A percentile compares a stretch with the other conserved stretches of the same genome.
phyloP scores from a whole-genome alignment of 2,797 vertebrate genomes.

The Lepilemur septentrionalis region DNA sequence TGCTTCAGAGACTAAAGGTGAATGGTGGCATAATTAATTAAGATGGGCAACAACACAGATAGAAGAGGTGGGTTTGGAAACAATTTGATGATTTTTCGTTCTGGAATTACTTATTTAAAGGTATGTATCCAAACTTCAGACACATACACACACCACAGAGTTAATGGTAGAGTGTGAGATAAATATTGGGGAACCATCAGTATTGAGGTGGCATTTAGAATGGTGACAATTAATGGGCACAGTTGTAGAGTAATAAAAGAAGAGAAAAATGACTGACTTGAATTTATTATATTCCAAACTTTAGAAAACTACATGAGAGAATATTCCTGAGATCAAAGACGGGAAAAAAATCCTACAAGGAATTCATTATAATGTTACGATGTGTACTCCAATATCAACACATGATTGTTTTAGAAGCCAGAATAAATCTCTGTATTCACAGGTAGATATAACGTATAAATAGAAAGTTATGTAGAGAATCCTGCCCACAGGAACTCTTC shows the following conservation, averaged over 20 bases:
- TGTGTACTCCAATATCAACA: neutral
- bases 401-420: slow-evolving; percentile 35
- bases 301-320: slow-evolving; percentile 17
- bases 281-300: slow-evolving; percentile 29
- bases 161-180: neutral
- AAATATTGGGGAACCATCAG: neutral
- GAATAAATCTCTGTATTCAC: slow-evolving; percentile 23
- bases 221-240: neutral
- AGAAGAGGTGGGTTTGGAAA: neutral
- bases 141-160: neutral
- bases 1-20: neutral
- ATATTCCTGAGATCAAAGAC: slow-evolving; percentile 17
- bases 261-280: neutral
- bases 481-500: neutral
- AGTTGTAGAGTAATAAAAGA: neutral
- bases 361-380: slow-evolving; percentile 13
- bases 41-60: neutral
- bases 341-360: neutral
- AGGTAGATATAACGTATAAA: slow-evolving; percentile 27
- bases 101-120: neutral
- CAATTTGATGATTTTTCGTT: neutral
- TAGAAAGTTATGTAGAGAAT: neutral
- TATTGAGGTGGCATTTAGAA: neutral
- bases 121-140: neutral
- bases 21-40: neutral